A percentile compares a stretch with the other conserved stretches of the same genome.
These are phyloP conservation scores for Siniperca scherzeri DNA, from an alignment of 2,797 vertebrate genomes.

Conservation along the genomic window DNA sequence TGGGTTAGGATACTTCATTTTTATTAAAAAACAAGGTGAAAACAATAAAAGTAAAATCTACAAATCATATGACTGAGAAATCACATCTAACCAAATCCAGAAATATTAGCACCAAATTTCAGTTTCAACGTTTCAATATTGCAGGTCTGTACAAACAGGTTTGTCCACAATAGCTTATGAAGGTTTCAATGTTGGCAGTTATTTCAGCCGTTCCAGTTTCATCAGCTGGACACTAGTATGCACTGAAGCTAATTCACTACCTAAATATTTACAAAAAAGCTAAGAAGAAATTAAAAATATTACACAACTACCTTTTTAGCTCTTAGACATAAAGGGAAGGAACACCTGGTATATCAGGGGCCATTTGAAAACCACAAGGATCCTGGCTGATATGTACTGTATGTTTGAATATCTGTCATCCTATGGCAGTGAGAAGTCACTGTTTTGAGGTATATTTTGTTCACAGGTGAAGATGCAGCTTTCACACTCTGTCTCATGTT, in stretches of 20 bases:
- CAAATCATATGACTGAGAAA: conserved; percentile 61
- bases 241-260: conserved; percentile 62
- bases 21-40: conserved; percentile 40
- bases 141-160: conserved; percentile 73
- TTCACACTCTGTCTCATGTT: conserved; percentile 60
- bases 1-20: conserved; percentile 45
- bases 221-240: conserved; percentile 53
- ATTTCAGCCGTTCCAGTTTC: conserved; percentile 66
- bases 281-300: conserved; percentile 50
- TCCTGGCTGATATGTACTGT: conserved; percentile 80
- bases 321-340: conserved; percentile 68
- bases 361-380: conserved; percentile 61
- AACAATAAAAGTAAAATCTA: conserved; percentile 55
- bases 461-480: conserved; percentile 69
- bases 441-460: conserved; percentile 83
- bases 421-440: conserved; percentile 80
- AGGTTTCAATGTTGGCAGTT: conserved; percentile 73
- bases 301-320: conserved; percentile 60
- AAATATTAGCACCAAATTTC: conserved; percentile 79
- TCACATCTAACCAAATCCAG: conserved; percentile 70
- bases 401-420: conserved; percentile 65
- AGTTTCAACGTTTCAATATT: conserved; percentile 63
- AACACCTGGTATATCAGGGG: conserved; percentile 63
- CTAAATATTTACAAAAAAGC: conserved; percentile 75
- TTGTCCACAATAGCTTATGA: conserved; percentile 76